phyloP scores from a whole-genome alignment of 2,113 vertebrate species.

The Piaya cayana region DNA sequence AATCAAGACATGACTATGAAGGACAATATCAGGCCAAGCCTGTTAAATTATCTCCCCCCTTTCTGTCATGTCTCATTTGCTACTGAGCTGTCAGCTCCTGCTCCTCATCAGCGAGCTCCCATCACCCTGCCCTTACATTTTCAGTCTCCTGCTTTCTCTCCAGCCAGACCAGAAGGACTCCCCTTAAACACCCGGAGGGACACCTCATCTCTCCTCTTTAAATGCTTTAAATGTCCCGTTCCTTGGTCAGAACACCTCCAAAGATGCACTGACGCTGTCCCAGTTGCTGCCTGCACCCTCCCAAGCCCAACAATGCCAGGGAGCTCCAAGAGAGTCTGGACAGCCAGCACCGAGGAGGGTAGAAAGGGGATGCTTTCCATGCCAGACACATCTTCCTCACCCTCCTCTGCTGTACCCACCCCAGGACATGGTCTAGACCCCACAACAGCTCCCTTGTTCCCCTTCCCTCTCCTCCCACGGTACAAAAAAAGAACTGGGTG shows the following conservation, averaged over 20 bases:
- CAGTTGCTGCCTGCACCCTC: rapidly evolving
- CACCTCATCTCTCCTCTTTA: background rate
- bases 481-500: background rate
- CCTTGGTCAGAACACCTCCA: background rate
- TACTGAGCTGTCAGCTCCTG: constrained; percentile 6
- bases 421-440: rapidly evolving
- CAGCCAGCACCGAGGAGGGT: background rate
- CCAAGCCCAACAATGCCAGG: rapidly evolving
- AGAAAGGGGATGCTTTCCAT: rapidly evolving
- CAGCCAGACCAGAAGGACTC: background rate
- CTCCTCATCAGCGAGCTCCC: background rate
- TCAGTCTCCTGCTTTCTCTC: background rate
- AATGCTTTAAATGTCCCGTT: background rate
- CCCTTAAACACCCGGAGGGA: background rate
- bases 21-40: constrained; percentile 60
- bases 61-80: constrained; percentile 59
- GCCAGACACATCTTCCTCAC: background rate
- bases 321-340: background rate
- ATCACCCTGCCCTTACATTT: background rate
- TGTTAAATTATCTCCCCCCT: constrained; percentile 54
- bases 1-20: constrained; percentile 53
- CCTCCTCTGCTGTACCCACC: background rate
- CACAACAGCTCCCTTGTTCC: rapidly evolving
- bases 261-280: rapidly evolving
- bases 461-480: background rate